Evolutionary conservation across 2,797 vertebrate genomes (phyloP), one percentile per base, ranked within the genome.

Genomic region (Benthosema pterotum): DNA sequence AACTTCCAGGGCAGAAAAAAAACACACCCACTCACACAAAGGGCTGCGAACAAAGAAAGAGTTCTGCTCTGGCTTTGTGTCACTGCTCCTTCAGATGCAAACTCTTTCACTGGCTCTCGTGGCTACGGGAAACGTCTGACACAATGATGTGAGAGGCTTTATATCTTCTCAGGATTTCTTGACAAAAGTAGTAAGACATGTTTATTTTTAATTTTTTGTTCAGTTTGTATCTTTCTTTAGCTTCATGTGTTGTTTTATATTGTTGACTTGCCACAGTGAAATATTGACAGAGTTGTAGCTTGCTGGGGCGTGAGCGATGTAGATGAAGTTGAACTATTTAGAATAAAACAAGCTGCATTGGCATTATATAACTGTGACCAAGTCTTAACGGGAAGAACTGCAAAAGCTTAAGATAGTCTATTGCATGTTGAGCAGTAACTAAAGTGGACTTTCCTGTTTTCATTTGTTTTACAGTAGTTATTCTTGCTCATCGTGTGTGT

Each of bases 131-230:
- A 73, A 73, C 69, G n/a, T 12, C 63, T 14, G 63, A 56, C 52
- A 68, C 73, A 60, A 87, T 85, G 83, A 84, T 89, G 88, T 88
- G 83, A 86, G 83, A 48, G 62, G 67, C 63, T 82, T 81, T 71
- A 62, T 71, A 61, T 84, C 59, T 83, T 42, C 74, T 63, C 28
- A 74, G 74, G 69, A 83, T 59, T 75, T 52, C 64, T 57, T 67
- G 75, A 22, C 28, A 55, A 25, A 48, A 67, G 71, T 65, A 49
- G 77, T 81, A 72, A 73, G 73, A 59, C 16, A 49, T 38, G 25
- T 46, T 5, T 60, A 72, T 68, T 61, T 48, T 5, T 60, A 72
- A 67, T 61, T 48, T 52, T 71, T 65, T 38, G 54, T 69, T 52
- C 53, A 45, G 59, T 68, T 75, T 70, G 63, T 81, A 75, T 17